Base-by-base conservation (phyloP, 2,888 invertebrate species). In the Stramonita haemastoma region DNA sequence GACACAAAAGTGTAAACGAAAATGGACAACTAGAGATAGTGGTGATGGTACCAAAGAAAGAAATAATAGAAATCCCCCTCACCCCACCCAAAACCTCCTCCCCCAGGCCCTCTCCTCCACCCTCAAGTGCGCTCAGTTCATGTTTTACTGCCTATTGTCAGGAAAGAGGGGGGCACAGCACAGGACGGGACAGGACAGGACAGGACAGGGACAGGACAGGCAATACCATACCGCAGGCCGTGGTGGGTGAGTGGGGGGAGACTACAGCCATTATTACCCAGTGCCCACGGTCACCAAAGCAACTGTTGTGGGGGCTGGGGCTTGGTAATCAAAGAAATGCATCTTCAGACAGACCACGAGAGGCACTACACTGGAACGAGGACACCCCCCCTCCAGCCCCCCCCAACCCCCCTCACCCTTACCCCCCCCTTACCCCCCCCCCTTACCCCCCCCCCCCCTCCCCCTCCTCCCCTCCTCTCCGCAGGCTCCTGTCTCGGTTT, bases 271-370 rank as follows among this genome's bases (percentile, higher is more conserved):
- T 86, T 86, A 86, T 86, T 60, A 60, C 60, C 56, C 60, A 22
- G 22, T 86, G 86, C 86, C 22, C 60, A 60, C 19, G 29, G 86
- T 86, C 56, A 29, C 60, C 66, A 15, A 57, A 86, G 86, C 32
- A 60, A 86, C 86, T 60, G 86, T 86, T 86, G 86, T 86, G 32
- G 86, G 60, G 46, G 4, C 46, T 8, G 8, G 46, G 46, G 22
- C 29, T 60, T 19, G 57, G 86, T 66, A 86, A 86, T 86, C 86
- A 86, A 86, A 86, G 60, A 86, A 86, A 86, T 86, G 86, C 86
- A 86, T 86, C 86, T 86, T 86, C 86, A 86, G 83, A 26, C 22
- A n/a, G 29, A n/a, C n/a, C n/a, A n/a, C 0, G 60, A 60, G 60
- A 86, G 86, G n/a, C 34, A 60, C 32, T 32, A 84, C 57, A 56